phyloP scores from a whole-genome alignment of 2,113 vertebrate species.

The zebrafish (Danio rerio) region GRCz12tu NC_133177.1:25284001-25284500 shows the following conservation, averaged over 20 bases:
- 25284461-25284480: slow-evolving; percentile 5
- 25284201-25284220: background rate
- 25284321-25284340: background rate
- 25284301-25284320: background rate
- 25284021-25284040: slow-evolving; percentile 13
- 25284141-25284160: no score
- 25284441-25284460: slow-evolving; percentile 33
- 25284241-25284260: background rate
- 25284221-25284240: slow-evolving; percentile 17
- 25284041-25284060: slow-evolving; percentile 4
- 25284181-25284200: background rate
- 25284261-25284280: background rate
- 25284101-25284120: background rate
- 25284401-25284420: slow-evolving; percentile 33
- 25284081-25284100: slow-evolving; percentile 7
- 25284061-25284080: slow-evolving; percentile 17
- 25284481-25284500: background rate
- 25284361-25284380: slow-evolving; percentile 22
- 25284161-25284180: background rate
- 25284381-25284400: slow-evolving; percentile 10
- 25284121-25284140: slow-evolving; percentile 9
- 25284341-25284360: background rate
- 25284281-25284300: slow-evolving; percentile 2
- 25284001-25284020: slow-evolving; percentile 7
- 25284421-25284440: slow-evolving; percentile 38